These are phyloP conservation scores for Drosophila mettleri DNA, from an alignment of 2,888 invertebrate species.

Conservation along the genomic window DNA sequence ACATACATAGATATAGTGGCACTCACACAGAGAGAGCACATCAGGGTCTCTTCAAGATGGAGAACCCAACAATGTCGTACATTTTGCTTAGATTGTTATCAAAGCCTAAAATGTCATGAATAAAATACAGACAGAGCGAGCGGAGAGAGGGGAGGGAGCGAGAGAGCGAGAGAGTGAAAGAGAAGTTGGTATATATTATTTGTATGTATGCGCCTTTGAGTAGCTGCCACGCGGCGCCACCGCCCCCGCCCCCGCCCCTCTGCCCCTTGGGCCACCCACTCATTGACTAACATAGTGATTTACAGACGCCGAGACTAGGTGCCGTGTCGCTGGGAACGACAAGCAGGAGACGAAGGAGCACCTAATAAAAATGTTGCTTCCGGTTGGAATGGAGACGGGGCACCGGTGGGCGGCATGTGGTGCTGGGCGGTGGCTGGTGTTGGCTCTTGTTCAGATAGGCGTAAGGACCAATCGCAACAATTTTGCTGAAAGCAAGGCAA, in stretches of 20 bases:
- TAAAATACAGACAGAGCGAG: conserved; percentile 53
- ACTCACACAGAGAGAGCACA: conserved; percentile 17
- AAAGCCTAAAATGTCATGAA: conserved; percentile 75
- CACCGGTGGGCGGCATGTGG: not conserved
- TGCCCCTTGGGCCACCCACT: not conserved
- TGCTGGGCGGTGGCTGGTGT: not conserved
- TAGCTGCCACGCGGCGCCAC: conserved; percentile 16
- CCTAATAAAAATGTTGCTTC: conserved; percentile 71
- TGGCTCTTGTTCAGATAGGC: conserved; percentile 32
- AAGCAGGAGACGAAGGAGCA: conserved; percentile 40
- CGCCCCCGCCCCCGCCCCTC: no score
- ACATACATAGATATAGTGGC: not conserved
- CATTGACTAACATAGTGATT: conserved; percentile 59
- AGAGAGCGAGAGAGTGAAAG: not conserved
- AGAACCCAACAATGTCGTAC: conserved; percentile 70
- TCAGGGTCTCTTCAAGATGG: conserved; percentile 47
- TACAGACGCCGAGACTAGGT: conserved; percentile 55
- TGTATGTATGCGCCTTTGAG: conserved; percentile 26
- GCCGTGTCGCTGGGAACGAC: conserved; percentile 38
- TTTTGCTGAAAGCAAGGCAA: conserved; percentile 61
- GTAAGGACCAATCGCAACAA: conserved; percentile 62
- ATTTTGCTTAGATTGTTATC: conserved; percentile 76
- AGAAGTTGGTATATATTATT: conserved; percentile 10
- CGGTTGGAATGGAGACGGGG: not conserved
- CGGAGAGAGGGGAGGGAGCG: not conserved